phyloP scores from a whole-genome alignment of 2,888 invertebrate genomes.

The Spilarctia lutea region DNA sequence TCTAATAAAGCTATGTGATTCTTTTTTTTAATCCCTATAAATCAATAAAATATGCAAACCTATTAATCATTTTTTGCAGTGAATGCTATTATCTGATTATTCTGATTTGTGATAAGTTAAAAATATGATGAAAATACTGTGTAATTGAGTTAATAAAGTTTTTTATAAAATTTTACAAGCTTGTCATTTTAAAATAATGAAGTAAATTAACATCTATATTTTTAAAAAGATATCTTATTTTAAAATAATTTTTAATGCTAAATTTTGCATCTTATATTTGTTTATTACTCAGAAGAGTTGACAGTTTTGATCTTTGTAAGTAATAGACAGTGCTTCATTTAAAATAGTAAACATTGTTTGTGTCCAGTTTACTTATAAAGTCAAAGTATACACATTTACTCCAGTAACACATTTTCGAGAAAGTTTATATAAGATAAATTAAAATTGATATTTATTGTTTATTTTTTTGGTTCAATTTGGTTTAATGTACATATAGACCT shows the following conservation, averaged over 20 bases:
- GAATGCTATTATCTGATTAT: constrained; percentile 11
- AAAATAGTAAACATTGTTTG: background rate
- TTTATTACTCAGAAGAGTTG: background rate
- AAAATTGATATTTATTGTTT: too few species aligned
- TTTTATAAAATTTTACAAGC: background rate
- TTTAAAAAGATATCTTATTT: background rate
- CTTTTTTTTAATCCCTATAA: background rate
- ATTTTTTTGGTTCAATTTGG: too few species aligned
- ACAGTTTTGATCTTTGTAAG: background rate
- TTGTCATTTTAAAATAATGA: background rate
- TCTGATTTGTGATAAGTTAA: constrained; percentile 4
- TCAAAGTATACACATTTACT: too few species aligned
- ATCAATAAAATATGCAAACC: background rate
- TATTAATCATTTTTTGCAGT: background rate
- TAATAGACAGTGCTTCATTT: background rate
- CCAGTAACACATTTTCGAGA: too few species aligned
- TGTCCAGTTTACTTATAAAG: too few species aligned
- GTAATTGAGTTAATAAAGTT: background rate
- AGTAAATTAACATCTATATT: background rate
- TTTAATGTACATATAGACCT: too few species aligned
- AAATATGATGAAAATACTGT: background rate
- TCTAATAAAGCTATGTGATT: background rate
- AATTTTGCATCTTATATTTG: too few species aligned
- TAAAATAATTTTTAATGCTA: background rate
- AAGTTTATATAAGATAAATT: too few species aligned